Percentiles rank a stretch among this genome's conserved stretches.
These are phyloP conservation scores for Cryptocephalus moraei DNA, from an alignment of 2,888 invertebrate genomes.

Conservation along the genomic window DNA sequence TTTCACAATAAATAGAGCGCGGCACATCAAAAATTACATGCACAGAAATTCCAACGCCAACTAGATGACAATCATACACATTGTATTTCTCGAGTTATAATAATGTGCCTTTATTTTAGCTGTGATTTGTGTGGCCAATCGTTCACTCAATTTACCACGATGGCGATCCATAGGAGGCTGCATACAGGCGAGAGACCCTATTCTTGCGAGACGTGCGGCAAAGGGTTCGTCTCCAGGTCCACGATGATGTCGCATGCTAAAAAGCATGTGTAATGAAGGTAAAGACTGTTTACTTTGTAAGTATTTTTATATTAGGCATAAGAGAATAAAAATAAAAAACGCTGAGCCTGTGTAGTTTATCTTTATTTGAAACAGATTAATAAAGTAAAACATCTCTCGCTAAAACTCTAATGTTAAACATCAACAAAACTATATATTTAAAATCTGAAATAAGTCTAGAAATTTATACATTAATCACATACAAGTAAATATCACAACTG, in stretches of 20 bases:
- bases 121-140: slow-evolving; percentile 52
- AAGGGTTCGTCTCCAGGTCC: slow-evolving; percentile 47
- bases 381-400: slow-evolving; percentile 39
- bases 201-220: slow-evolving; percentile 47
- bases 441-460: background rate
- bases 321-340: slow-evolving; percentile 10
- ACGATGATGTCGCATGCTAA: slow-evolving; percentile 50
- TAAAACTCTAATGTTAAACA: slow-evolving; percentile 39
- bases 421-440: slow-evolving; percentile 33
- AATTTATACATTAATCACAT: slow-evolving; percentile 30
- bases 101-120: slow-evolving; percentile 29
- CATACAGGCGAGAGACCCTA: slow-evolving; percentile 54
- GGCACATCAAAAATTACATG: too few species aligned
- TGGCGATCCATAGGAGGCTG: slow-evolving; percentile 51
- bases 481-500: slow-evolving; percentile 39
- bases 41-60: too few species aligned
- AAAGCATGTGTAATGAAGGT: slow-evolving; percentile 34
- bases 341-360: slow-evolving; percentile 23
- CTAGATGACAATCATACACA: too few species aligned
- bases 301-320: background rate
- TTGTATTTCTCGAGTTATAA: too few species aligned
- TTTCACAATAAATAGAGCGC: too few species aligned
- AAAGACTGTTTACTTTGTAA: slow-evolving; percentile 3
- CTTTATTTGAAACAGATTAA: slow-evolving; percentile 35
- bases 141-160: slow-evolving; percentile 54